Evolutionary conservation across 2,888 invertebrate species (phyloP).

Genomic region (Limulus polyphemus): DNA sequence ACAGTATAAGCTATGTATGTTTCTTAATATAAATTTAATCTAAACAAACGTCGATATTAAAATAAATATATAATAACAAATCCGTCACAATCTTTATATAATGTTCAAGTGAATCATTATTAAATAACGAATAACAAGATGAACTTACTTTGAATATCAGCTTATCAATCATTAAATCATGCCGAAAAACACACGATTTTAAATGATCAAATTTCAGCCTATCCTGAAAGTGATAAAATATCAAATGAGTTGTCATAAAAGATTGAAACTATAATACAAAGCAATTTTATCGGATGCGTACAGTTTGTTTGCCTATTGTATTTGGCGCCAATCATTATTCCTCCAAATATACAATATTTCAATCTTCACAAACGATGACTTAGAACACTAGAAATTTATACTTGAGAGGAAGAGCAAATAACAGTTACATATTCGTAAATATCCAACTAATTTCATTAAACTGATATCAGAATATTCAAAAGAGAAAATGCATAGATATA

Average conservation of each 20-base stretch:
- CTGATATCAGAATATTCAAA: no score
- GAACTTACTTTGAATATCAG: constrained; percentile 67
- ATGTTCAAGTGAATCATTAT: no score
- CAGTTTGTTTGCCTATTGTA: neutral
- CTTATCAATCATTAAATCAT: constrained; percentile 85
- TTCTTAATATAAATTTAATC: no score
- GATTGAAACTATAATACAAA: neutral
- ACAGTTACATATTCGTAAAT: no score
- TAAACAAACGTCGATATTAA: no score
- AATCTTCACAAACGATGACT: neutral
- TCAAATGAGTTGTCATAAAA: neutral
- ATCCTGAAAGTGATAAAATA: constrained; percentile 31
- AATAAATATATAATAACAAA: no score
- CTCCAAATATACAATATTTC: neutral
- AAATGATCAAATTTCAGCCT: constrained; percentile 57
- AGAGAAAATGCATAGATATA: no score
- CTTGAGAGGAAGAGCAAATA: neutral
- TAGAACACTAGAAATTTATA: neutral
- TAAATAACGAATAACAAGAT: neutral
- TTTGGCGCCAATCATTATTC: no score
- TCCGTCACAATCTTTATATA: no score
- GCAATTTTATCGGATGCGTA: neutral
- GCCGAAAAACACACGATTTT: constrained; percentile 66
- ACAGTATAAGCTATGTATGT: no score
- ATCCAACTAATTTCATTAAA: no score